Conservation (phyloP, 2,888 invertebrate species). For the Holacanthella duospinosa region DNA sequence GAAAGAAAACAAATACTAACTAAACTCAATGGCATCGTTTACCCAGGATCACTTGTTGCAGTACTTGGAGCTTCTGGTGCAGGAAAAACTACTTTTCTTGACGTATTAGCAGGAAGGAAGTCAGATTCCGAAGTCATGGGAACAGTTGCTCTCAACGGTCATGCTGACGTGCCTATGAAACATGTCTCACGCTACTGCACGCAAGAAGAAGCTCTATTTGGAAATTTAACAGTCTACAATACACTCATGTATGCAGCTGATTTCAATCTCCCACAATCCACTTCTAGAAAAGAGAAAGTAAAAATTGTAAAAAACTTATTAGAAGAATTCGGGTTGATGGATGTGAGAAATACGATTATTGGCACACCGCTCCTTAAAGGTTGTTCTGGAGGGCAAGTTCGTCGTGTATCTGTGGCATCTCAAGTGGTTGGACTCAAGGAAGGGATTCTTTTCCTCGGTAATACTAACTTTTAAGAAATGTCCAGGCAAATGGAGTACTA, state of each 20-base stretch:
- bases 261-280: conserved; percentile 4
- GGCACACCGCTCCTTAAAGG: not conserved
- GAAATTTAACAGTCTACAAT: not conserved
- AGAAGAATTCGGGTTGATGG: conserved; percentile 1
- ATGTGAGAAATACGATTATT: not conserved
- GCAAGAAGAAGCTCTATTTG: conserved; percentile 7
- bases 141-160: not conserved
- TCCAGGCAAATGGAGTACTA: too few species aligned
- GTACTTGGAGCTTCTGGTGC: conserved; percentile 9
- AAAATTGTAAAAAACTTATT: conserved; percentile 2
- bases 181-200: conserved; percentile 6
- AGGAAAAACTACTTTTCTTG: conserved; percentile 6
- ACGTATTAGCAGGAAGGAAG: not conserved
- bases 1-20: not conserved
- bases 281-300: not conserved
- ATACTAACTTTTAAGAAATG: not conserved
- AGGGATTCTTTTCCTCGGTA: conserved; percentile 7
- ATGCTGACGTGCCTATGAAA: not conserved
- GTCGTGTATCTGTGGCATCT: conserved; percentile 3
- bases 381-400: conserved; percentile 8
- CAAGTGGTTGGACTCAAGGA: not conserved
- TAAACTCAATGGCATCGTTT: conserved; percentile 2
- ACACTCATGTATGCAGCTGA: conserved; percentile 4
- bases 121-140: not conserved
- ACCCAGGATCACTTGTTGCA: conserved; percentile 1